Percentiles rank a stretch among this genome's conserved stretches.
Conservation (phyloP, 2,797 vertebrate species). For the Corythornis leucogaster region DNA sequence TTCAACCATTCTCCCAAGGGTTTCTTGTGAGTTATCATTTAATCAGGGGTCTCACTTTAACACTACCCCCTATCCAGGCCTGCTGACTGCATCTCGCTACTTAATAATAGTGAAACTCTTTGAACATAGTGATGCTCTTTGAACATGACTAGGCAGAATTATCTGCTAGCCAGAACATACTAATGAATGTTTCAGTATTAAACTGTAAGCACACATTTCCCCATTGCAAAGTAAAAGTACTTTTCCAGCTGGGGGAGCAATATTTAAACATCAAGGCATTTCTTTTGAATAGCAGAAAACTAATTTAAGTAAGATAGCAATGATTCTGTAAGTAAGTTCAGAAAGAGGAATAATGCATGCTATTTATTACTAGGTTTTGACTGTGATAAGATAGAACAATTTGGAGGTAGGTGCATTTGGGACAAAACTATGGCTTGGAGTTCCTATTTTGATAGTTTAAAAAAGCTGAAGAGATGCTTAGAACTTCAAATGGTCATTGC, state of each 20-base stretch:
- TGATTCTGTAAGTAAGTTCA: background rate
- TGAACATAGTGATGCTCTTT: background rate
- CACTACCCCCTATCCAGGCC: background rate
- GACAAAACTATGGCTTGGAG: background rate
- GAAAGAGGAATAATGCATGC: background rate
- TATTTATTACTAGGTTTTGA: background rate
- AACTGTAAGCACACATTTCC: background rate
- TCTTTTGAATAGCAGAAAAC: background rate
- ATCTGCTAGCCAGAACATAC: background rate
- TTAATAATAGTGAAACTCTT: background rate
- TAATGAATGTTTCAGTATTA: conserved; percentile 28
- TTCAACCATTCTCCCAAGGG: background rate
- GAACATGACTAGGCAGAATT: background rate
- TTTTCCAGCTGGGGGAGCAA: background rate
- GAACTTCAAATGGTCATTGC: background rate
- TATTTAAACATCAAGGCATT: background rate
- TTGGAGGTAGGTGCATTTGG: background rate
- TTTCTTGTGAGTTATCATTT: conserved; percentile 17
- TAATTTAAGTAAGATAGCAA: background rate
- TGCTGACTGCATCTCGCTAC: conserved; percentile 7
- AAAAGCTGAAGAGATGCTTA: background rate
- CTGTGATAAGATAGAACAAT: background rate
- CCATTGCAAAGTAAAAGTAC: background rate
- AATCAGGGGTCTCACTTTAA: conserved; percentile 15
- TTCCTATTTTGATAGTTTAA: background rate